Conservation (phyloP, 2,797 vertebrate genomes). For the Hybognathus amarus region DNA sequence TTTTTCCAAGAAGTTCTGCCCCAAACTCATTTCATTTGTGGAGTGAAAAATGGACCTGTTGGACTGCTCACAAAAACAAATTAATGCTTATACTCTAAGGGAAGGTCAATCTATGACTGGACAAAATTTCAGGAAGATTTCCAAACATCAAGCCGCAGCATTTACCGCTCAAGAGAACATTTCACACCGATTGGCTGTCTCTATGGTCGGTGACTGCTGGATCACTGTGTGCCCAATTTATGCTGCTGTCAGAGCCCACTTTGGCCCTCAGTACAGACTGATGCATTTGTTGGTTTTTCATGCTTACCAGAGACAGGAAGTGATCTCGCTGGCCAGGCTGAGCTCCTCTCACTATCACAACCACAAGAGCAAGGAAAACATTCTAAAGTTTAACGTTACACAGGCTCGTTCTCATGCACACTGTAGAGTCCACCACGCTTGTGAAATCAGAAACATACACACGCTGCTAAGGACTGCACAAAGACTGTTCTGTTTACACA, state of each 20-base stretch:
- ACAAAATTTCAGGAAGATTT: background rate
- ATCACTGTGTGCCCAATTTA: background rate
- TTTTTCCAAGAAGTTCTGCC: background rate
- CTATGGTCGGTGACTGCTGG: background rate
- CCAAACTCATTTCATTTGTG: background rate
- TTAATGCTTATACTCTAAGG: background rate
- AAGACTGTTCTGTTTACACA: background rate
- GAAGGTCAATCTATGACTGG: background rate
- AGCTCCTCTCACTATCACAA: slow-evolving; percentile 45
- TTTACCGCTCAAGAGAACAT: background rate
- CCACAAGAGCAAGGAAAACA: slow-evolving; percentile 13
- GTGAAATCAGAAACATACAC: background rate
- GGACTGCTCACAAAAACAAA: background rate
- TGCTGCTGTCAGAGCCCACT: background rate
- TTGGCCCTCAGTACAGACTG: background rate
- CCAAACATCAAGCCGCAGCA: background rate
- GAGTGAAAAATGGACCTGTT: background rate
- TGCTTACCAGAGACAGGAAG: slow-evolving; percentile 57
- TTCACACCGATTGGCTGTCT: background rate
- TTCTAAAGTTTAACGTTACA: background rate
- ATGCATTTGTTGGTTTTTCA: slow-evolving; percentile 45
- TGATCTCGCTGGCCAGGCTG: slow-evolving; percentile 42
- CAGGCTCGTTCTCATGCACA: background rate
- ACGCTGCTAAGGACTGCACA: background rate
- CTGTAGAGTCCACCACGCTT: slow-evolving; percentile 27